These are phyloP conservation scores for Euplagia quadripunctaria DNA, from an alignment of 2,888 invertebrate genomes.

Conservation along the genomic window DNA sequence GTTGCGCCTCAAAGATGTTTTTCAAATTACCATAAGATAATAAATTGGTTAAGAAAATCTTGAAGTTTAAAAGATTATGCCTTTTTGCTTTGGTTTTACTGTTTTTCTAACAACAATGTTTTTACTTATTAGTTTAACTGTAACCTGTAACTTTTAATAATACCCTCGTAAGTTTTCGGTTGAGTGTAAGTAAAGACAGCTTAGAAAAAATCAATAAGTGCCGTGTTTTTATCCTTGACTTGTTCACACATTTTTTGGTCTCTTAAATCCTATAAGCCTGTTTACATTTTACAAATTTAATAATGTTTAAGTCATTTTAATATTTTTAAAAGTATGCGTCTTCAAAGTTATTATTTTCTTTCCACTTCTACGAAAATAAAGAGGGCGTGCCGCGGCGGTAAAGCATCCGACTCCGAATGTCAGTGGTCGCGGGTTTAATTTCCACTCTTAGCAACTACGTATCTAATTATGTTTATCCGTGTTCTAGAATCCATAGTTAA, in stretches of 20 bases:
- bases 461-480: too few relatives aligned
- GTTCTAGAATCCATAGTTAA: too few relatives aligned
- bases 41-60: conserved; percentile 50
- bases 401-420: too few relatives aligned
- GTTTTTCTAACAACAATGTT: neutral
- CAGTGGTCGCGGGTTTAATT: too few relatives aligned
- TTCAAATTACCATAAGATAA: conserved; percentile 51
- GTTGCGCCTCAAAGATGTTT: conserved; percentile 47
- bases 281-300: neutral
- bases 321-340: too few relatives aligned
- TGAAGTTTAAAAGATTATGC: conserved; percentile 28
- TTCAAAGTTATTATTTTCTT: too few relatives aligned
- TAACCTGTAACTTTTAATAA: neutral
- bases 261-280: conserved; percentile 4
- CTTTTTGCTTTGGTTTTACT: neutral
- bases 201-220: conserved; percentile 15
- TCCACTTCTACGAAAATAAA: too few relatives aligned
- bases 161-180: conserved; percentile 13
- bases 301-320: neutral
- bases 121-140: neutral
- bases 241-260: conserved; percentile 17
- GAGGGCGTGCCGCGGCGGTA: too few relatives aligned
- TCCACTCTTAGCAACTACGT: too few relatives aligned
- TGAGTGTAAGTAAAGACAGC: conserved; percentile 14
- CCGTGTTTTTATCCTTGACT: conserved; percentile 18